phyloP scores from a whole-genome alignment of 2,888 invertebrate species.

The Unio pictorum region DNA sequence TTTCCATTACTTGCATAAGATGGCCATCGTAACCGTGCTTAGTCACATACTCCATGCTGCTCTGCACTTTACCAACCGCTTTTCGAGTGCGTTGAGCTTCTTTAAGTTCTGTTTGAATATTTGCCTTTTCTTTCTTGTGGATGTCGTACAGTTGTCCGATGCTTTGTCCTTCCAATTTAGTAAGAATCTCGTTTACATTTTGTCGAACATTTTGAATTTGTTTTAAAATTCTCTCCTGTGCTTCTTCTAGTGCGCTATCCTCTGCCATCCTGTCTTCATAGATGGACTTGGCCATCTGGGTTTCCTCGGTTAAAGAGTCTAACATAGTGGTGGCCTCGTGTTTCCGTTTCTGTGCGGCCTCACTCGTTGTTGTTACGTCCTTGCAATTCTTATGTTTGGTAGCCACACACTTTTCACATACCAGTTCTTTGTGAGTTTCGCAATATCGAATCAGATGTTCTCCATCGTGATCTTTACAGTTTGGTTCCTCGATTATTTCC shows the following conservation, averaged over 20 bases:
- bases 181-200: conserved; percentile 34
- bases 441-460: conserved; percentile 36
- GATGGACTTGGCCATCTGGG: conserved; percentile 28
- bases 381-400: conserved; percentile 31
- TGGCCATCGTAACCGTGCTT: conserved; percentile 37
- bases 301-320: conserved; percentile 23
- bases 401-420: conserved; percentile 38
- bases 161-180: conserved; percentile 32
- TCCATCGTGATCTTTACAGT: conserved; percentile 31
- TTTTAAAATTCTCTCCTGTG: conserved; percentile 19
- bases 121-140: conserved; percentile 25
- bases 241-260: conserved; percentile 20
- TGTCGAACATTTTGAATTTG: conserved; percentile 30
- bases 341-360: conserved; percentile 18
- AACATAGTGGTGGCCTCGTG: conserved; percentile 11
- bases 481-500: conserved; percentile 26
- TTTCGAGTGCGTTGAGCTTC: conserved; percentile 35
- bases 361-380: conserved; percentile 23
- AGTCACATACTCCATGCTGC: conserved; percentile 18
- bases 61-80: conserved; percentile 28
- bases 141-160: conserved; percentile 29
- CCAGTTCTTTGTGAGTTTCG: conserved; percentile 30
- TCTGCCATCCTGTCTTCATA: conserved; percentile 27
- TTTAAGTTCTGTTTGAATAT: conserved; percentile 25
- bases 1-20: conserved; percentile 24